Percentiles rank a stretch among this genome's conserved stretches.
Evolutionary conservation across 2,113 vertebrate species (phyloP).

Genomic region (Narcine bancroftii): DNA sequence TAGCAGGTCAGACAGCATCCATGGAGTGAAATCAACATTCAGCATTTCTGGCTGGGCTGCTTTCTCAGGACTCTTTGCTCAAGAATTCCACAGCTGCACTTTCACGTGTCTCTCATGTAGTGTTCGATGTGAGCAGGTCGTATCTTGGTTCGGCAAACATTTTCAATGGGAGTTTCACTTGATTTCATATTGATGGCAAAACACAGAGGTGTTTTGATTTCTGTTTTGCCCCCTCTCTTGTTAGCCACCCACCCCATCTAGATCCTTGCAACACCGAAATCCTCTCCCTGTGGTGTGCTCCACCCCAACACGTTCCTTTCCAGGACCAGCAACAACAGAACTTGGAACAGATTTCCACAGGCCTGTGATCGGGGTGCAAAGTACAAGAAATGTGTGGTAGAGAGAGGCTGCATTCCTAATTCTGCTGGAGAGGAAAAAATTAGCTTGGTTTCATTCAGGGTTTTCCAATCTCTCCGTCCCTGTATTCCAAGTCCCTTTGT

Average conservation of each 20-base stretch:
- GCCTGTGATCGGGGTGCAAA: neutral
- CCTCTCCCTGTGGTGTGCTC: neutral
- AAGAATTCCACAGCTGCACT: too few relatives aligned
- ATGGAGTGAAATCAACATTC: too few relatives aligned
- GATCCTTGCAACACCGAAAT: neutral
- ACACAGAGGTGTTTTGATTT: neutral
- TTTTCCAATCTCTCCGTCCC: neutral
- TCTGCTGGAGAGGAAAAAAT: neutral
- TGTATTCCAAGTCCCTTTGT: constrained; percentile 1
- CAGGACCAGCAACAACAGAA: neutral
- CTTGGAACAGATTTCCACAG: neutral
- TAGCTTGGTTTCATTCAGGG: neutral
- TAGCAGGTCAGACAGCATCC: too few relatives aligned
- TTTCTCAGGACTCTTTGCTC: too few relatives aligned
- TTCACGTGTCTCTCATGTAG: too few relatives aligned
- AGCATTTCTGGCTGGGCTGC: too few relatives aligned
- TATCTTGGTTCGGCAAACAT: neutral
- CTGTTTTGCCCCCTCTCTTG: neutral
- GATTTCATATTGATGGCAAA: neutral
- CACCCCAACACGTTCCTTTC: neutral
- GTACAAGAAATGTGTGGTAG: neutral
- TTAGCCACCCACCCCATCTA: neutral
- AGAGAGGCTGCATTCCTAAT: neutral
- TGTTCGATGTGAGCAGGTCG: too few relatives aligned
- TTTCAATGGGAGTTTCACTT: neutral